phyloP scores from a whole-genome alignment of 2,888 invertebrate species.

The Drosophila vallismaia region DNA sequence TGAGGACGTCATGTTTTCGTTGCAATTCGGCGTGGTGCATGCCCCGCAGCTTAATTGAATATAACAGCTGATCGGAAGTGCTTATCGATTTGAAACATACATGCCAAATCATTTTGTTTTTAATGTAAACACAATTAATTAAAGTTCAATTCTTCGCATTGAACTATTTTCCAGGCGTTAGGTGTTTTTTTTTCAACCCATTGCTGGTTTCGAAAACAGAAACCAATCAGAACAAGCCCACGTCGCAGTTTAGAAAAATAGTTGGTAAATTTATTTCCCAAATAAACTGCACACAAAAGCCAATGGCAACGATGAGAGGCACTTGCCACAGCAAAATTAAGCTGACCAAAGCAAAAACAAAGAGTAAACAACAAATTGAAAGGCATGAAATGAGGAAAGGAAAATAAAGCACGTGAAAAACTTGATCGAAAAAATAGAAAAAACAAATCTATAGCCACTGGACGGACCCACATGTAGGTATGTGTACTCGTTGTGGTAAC shows the following conservation, averaged over 20 bases:
- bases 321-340: conserved; percentile 45
- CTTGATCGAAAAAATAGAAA: conserved; percentile 9
- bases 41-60: conserved; percentile 23
- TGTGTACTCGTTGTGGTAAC: conserved; percentile 52
- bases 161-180: neutral
- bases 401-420: conserved; percentile 29
- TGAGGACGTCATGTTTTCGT: conserved; percentile 33
- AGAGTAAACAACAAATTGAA: conserved; percentile 62
- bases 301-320: conserved; percentile 38
- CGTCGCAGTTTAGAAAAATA: conserved; percentile 38
- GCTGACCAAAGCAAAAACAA: conserved; percentile 45
- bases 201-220: conserved; percentile 13
- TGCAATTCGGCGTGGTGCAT: conserved; percentile 7
- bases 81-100: conserved; percentile 20
- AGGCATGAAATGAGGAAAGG: conserved; percentile 52
- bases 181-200: conserved; percentile 3
- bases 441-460: conserved; percentile 4
- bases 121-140: conserved; percentile 29
- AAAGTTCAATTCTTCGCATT: conserved; percentile 38
- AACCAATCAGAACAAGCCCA: conserved; percentile 19
- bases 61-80: conserved; percentile 36
- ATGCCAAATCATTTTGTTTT: conserved; percentile 16
- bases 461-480: conserved; percentile 23
- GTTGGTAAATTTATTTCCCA: conserved; percentile 47
- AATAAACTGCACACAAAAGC: conserved; percentile 39